phyloP scores from a whole-genome alignment of 2,888 invertebrate genomes.

The Merodon equestris region DNA sequence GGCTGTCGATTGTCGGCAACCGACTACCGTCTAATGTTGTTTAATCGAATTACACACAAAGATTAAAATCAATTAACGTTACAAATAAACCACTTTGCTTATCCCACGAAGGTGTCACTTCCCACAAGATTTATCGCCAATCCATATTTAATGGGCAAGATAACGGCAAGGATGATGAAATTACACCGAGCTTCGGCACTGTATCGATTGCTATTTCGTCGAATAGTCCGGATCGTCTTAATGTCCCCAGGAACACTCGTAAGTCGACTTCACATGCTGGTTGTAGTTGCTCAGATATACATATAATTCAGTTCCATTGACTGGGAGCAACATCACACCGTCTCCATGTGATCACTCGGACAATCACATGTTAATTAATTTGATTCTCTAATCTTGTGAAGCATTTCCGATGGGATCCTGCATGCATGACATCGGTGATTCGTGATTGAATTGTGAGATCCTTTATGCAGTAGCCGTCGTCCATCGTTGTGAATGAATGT shows the following conservation, averaged over 20 bases:
- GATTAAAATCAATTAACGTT: constrained; percentile 64
- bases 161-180: constrained; percentile 44
- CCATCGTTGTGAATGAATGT: not conserved
- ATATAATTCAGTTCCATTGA: too few relatives aligned
- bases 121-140: constrained; percentile 56
- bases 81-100: constrained; percentile 44
- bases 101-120: constrained; percentile 56
- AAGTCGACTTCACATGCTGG: too few relatives aligned
- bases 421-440: constrained; percentile 42
- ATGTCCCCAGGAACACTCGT: too few relatives aligned
- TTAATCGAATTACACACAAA: constrained; percentile 48
- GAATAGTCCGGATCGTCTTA: constrained; percentile 36
- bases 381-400: constrained; percentile 50
- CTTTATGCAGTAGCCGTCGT: not conserved
- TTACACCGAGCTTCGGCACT: constrained; percentile 9
- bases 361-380: constrained; percentile 56
- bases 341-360: not conserved
- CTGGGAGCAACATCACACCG: not conserved
- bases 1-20: too few relatives aligned
- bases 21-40: not conserved
- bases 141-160: constrained; percentile 59
- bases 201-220: constrained; percentile 40
- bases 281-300: too few relatives aligned
- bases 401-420: constrained; percentile 20
- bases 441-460: constrained; percentile 35